Conservation (phyloP, 2,888 invertebrate species). For the Coleophora deauratella region DNA sequence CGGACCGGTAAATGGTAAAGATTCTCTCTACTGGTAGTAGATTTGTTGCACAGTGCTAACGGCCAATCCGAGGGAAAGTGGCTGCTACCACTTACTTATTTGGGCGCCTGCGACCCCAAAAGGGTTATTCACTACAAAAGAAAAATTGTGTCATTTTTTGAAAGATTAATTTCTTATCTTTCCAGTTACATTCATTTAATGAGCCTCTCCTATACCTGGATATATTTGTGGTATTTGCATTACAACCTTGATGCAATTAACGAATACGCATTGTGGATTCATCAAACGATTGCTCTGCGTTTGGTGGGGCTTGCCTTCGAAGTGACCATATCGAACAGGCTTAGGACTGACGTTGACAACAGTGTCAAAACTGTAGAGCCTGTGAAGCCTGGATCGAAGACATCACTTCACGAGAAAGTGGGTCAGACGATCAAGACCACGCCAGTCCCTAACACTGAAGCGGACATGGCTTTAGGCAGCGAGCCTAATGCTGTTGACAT, state of each 20-base stretch:
- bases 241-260: slow-evolving; percentile 76
- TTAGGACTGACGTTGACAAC: too few species aligned
- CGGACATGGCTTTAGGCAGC: slow-evolving; percentile 27
- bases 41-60: too few species aligned
- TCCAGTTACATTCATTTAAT: slow-evolving; percentile 80
- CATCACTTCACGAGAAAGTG: too few species aligned
- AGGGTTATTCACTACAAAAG: too few species aligned
- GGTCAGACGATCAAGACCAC: too few species aligned
- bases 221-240: slow-evolving; percentile 83
- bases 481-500: slow-evolving; percentile 75
- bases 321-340: slow-evolving; percentile 44
- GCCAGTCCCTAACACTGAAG: slow-evolving; percentile 10
- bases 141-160: too few species aligned
- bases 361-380: not conserved
- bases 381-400: too few species aligned
- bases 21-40: too few species aligned
- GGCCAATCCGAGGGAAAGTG: too few species aligned
- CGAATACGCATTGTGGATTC: slow-evolving; percentile 82
- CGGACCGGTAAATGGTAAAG: too few species aligned
- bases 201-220: slow-evolving; percentile 84
- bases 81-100: too few species aligned
- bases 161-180: slow-evolving; percentile 22
- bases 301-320: slow-evolving; percentile 90
- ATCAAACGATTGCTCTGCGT: slow-evolving; percentile 87
- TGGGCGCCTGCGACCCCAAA: too few species aligned